Conservation (phyloP, 2,888 invertebrate species). For the Diloba caeruleocephala region DNA sequence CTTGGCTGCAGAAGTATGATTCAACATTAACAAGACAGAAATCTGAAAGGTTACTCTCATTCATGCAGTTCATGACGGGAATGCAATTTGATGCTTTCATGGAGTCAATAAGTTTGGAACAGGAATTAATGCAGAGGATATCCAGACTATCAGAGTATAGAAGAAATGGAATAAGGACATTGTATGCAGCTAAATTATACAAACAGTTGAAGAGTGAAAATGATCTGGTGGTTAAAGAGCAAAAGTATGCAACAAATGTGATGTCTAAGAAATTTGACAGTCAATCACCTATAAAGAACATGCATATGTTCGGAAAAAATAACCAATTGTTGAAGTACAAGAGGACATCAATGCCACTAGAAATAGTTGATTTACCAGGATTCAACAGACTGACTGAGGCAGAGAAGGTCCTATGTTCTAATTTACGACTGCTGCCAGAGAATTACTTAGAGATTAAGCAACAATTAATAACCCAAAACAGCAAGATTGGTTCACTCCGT, state of each 20-base stretch:
- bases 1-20: conserved; percentile 92
- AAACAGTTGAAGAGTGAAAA: conserved; percentile 90
- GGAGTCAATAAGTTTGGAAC: conserved; percentile 92
- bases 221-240: conserved; percentile 87
- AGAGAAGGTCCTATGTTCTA: conserved; percentile 94
- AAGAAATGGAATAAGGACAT: conserved; percentile 91
- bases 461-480: conserved; percentile 92
- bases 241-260: conserved; percentile 69
- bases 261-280: conserved; percentile 79
- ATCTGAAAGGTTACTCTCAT: conserved; percentile 90
- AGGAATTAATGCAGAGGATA: conserved; percentile 91
- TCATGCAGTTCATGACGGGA: conserved; percentile 93
- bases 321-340: conserved; percentile 68
- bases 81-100: conserved; percentile 93
- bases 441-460: conserved; percentile 94
- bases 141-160: conserved; percentile 91
- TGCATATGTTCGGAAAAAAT: conserved; percentile 59
- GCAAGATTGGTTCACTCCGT: conserved; percentile 92
- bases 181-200: conserved; percentile 91
- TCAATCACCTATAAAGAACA: conserved; percentile 72
- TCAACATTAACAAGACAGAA: conserved; percentile 88
- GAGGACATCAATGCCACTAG: conserved; percentile 82
- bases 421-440: conserved; percentile 92
- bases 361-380: conserved; percentile 93
- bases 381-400: conserved; percentile 92